phyloP scores from a whole-genome alignment of 2,113 vertebrate species.

The Zapornia atra region DNA sequence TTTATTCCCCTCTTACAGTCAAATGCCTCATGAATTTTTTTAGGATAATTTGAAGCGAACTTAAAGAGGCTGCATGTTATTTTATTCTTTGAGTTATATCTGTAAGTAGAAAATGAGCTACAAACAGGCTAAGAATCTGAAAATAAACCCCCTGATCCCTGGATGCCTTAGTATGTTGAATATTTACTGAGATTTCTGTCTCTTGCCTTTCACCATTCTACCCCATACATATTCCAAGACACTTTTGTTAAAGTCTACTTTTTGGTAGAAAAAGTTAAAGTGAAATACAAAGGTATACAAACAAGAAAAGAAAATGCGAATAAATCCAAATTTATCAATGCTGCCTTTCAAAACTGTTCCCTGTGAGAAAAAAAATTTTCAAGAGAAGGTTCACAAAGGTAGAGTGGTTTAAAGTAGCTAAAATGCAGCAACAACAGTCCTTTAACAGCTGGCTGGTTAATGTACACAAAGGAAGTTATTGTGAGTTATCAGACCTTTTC shows the following conservation, averaged over 20 bases:
- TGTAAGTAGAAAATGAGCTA: background rate
- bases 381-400: background rate
- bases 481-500: background rate
- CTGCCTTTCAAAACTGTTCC: background rate
- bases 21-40: background rate
- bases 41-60: background rate
- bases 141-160: background rate
- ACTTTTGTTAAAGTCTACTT: background rate
- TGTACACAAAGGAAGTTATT: background rate
- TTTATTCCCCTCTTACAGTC: background rate
- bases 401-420: background rate
- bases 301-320: background rate
- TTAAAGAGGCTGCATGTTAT: background rate
- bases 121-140: background rate
- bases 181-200: background rate
- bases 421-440: background rate
- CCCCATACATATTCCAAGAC: background rate
- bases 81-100: background rate
- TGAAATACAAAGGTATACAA: background rate
- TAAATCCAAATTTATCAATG: background rate
- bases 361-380: background rate
- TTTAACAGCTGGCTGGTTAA: background rate
- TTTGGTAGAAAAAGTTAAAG: background rate
- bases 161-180: background rate
- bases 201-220: background rate